A percentile compares a stretch with the other conserved stretches of the same genome.
Conservation (phyloP, 2,113 vertebrate genomes). For the Prietella phreatophila region DNA sequence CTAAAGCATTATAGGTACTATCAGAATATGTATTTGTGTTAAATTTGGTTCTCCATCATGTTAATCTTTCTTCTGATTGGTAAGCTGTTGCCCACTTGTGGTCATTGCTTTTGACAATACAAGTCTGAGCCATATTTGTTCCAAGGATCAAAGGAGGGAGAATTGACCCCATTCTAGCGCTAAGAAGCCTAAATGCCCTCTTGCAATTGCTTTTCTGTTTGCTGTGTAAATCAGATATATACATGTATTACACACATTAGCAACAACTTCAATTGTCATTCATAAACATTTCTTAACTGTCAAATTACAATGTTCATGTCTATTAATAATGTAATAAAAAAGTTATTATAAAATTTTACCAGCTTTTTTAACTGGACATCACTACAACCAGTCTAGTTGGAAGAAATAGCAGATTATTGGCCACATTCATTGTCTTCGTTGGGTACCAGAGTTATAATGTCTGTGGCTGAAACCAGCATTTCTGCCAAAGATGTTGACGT, state of each 20-base stretch:
- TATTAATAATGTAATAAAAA: background rate
- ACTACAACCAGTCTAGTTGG: background rate
- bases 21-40: background rate
- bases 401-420: background rate
- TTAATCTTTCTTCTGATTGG: background rate
- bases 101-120: background rate
- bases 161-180: background rate
- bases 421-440: background rate
- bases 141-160: background rate
- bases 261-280: background rate
- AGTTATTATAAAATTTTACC: background rate
- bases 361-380: background rate
- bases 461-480: background rate
- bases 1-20: conserved; percentile 47
- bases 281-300: background rate
- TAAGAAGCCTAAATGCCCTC: background rate
- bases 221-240: background rate
- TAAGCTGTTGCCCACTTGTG: background rate
- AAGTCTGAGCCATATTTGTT: background rate
- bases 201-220: background rate
- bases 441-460: background rate
- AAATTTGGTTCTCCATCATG: no score
- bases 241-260: background rate
- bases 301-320: background rate
- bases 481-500: background rate